Base-by-base conservation (phyloP, 2,888 invertebrate species). In the Nemapogon koenigi region DNA sequence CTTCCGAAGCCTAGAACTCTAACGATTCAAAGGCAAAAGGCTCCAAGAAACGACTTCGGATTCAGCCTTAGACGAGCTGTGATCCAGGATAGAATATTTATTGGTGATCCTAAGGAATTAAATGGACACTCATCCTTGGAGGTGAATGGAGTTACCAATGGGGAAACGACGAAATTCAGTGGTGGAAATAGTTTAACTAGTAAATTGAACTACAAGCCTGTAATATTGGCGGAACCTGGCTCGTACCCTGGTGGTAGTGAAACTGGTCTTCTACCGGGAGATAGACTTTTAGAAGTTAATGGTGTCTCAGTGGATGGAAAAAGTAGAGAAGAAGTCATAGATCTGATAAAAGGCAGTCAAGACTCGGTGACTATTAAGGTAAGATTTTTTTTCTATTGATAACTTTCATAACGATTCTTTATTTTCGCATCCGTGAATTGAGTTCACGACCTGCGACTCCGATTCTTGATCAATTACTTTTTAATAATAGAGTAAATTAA, bases 251-350 rank as follows among this genome's bases (percentile, higher is more conserved):
- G 88, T 8, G 84, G 89, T 41, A 86, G 86, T 54, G 89, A 89
- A 48, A 93, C 91, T 4, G 94, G 95, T 3, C 80, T 97, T 16
- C 76, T 97, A 41, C 97, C 97, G n/a, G 97, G 97, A 3, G 97
- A 97, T 70, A 85, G 93, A 50, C 83, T 97, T 17, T 76, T 97
- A 48, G 94, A 94, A 80, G 94, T 97, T 19, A 96, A 97, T 59
- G 90, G 89, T 16, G 83, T 87, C 16, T 84, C 87, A 44, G 95
- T 97, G 0, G 92, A 91, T 59, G 90, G 89, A 39, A 86, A 90
- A 57, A 87, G 87, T 36, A 83, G 97, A 38, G 96, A 97, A 62
- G 91, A 94, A 54, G 90, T 97, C 46, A 95, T 96, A 49, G 95
- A 96, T 62, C 84, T 97, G 59, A 96, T 97, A 51, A 89, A 92